Base-by-base conservation (phyloP, 2,113 vertebrate species). In the Thamnophis sirtalis region DNA sequence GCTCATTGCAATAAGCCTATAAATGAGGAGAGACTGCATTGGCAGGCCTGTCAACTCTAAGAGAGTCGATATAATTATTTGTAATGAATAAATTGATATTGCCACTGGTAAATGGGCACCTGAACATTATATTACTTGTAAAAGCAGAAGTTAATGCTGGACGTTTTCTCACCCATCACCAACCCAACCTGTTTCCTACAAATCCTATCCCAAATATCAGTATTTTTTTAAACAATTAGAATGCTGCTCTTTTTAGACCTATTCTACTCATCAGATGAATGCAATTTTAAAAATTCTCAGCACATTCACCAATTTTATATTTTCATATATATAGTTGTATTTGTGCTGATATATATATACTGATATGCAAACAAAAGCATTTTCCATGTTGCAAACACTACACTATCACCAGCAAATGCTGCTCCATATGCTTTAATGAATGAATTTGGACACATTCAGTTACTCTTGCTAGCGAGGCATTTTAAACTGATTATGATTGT, bases 231-330 rank as follows among this genome's bases (percentile, higher is more conserved):
- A 49, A 19, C 7, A 63, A 7, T 91, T 51, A 87, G 86, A 90
- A 91, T 84, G 0, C 24, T 49, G 21, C 73, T 48, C 2, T 24
- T 3, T 0, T 43, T 87, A 2, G 49, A 80, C 19, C 88, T 9
- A 15, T 54, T 0, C 22, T 48, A 0, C 0, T 3, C 49, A 19
- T 56, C 58, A 84, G n/a, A 33, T 0, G 1, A n/a, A 50, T 0
- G 43, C 60, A 33, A 2, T 13, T 87, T 7, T 5, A 55, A 26
- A 28, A 17, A 11, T 85, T 90, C 21, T 88, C n/a, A 68, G 88
- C 80, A 10, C 0, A 1, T 38, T 17, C 11, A 58, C 54, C 0
- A 0, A 10, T 87, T 86, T 88, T 11, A 5, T 92, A 33, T 58
- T 89, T 56, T 84, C 24, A 58, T 58, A 5, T 2, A n/a, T n/a